A percentile compares a stretch with the other conserved stretches of the same genome.
phyloP scores from a whole-genome alignment of 2,888 invertebrate species.

The Ypsolopha sequella region DNA sequence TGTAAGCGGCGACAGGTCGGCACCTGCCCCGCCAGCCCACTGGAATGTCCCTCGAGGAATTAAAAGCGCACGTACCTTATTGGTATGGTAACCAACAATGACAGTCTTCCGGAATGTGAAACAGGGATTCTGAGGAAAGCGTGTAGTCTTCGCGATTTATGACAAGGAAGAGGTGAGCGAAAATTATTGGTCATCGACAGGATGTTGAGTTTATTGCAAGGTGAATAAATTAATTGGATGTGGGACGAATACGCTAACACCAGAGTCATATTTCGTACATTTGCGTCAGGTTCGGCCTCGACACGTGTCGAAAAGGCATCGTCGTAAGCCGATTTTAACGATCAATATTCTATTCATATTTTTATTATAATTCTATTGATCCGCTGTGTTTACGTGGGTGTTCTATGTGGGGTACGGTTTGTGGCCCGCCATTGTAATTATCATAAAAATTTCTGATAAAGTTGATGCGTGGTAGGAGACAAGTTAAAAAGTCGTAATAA shows the following conservation, averaged over 20 bases:
- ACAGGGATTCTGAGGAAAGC: slow-evolving; percentile 1
- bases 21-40: slow-evolving; percentile 35
- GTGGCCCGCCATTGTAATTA: slow-evolving; percentile 4
- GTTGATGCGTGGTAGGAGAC: background rate
- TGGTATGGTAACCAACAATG: slow-evolving; percentile 15
- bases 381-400: slow-evolving; percentile 11
- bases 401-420: slow-evolving; percentile 9
- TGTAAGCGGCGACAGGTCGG: slow-evolving; percentile 40
- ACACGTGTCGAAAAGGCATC: slow-evolving; percentile 9
- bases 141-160: background rate
- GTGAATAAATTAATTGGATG: background rate
- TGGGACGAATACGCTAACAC: slow-evolving; percentile 10
- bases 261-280: slow-evolving; percentile 16
- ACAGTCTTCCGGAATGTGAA: slow-evolving; percentile 26
- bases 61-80: slow-evolving; percentile 24
- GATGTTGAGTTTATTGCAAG: background rate
- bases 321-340: slow-evolving; percentile 21
- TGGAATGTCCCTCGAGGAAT: slow-evolving; percentile 47
- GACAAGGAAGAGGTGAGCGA: background rate
- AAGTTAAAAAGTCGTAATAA: slow-evolving; percentile 5
- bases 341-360: slow-evolving; percentile 24
- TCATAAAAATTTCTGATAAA: background rate
- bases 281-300: slow-evolving; percentile 38
- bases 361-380: slow-evolving; percentile 20
- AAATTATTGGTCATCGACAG: background rate